Conservation (phyloP, 2,888 invertebrate species). For the Pterostichus madidus region DNA sequence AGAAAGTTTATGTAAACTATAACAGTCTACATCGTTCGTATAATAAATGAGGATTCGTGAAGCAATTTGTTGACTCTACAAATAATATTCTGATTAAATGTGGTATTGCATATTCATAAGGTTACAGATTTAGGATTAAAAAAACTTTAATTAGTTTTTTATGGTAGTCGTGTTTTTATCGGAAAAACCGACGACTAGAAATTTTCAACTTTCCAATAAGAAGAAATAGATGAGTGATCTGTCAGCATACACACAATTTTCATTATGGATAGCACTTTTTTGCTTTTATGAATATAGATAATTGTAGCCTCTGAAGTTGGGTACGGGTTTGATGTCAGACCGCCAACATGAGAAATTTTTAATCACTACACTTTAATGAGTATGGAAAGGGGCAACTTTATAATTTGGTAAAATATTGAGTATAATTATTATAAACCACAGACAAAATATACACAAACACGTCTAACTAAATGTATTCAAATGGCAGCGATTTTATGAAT, state of each 20-base stretch:
- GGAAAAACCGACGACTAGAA: constrained; percentile 21
- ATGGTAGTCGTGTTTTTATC: constrained; percentile 25
- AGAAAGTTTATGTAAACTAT: not conserved
- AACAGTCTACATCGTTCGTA: not conserved
- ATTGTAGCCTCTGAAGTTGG: no score
- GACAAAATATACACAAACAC: no score
- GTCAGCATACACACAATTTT: not conserved
- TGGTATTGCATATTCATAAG: constrained; percentile 61
- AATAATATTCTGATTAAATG: constrained; percentile 54
- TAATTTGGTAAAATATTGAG: no score
- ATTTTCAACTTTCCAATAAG: constrained; percentile 27
- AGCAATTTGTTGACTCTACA: constrained; percentile 53
- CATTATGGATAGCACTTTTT: no score
- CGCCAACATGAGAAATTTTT: not conserved
- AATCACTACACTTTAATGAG: not conserved
- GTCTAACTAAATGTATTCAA: no score
- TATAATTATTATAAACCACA: no score
- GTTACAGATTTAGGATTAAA: constrained; percentile 54
- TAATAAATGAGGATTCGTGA: not conserved
- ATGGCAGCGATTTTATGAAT: no score
- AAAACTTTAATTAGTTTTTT: constrained; percentile 62
- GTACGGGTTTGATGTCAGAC: no score
- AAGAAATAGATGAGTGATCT: constrained; percentile 15
- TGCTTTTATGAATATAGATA: no score
- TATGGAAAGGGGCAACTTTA: no score